Base-by-base conservation (phyloP, 2,797 vertebrate genomes). In the Clarias fuscus region DNA sequence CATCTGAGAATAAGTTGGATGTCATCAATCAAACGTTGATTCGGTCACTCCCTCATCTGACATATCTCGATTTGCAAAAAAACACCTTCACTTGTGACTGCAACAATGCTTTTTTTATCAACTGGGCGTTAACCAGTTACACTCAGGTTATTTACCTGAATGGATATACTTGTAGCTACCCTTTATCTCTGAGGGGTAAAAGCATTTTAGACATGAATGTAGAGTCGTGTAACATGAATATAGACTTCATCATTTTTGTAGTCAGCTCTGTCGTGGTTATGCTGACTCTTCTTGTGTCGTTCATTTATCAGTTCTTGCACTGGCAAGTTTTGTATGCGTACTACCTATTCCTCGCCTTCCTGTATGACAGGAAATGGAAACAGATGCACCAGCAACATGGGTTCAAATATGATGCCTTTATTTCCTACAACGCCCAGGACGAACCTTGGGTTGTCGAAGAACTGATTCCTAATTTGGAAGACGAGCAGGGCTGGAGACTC, bases 71-170 rank as follows among this genome's bases (percentile, higher is more conserved):
- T 75, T 62, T 94, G 56, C 0, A 4, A 1, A 83, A 75, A 1
- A 94, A 94, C 86, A 88, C 89, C 0, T 91, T 95, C 58, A 89
- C 85, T 0, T 94, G 92, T 83, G 92, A 93, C 71, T 94, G 93
- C 78, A 88, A 86, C 5, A 94, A 93, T 20, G 79, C 67, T 0
- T 83, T 88, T 14, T 93, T 94, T 14, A 87, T 90, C 22, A 11
- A 89, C 0, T 95, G 93, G 93, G 86, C 89, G 22, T 76, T 84
- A 48, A 88, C 22, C 1, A 90, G 76, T 17, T 85, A 85, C 61
- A 94, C 93, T 1, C 93, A 93, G 75, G 91, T 94, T 37, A 0
- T 87, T 65, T 89, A 91, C 85, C 72, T 91, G 3, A 87, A 68
- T 64, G 71, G 4, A 17, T 91, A 90, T 62, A 72, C 2, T 8